Evolutionary conservation across 2,797 vertebrate species (phyloP), one percentile per base, ranked within the genome.

Genomic region (Neostethus bicornis): DNA sequence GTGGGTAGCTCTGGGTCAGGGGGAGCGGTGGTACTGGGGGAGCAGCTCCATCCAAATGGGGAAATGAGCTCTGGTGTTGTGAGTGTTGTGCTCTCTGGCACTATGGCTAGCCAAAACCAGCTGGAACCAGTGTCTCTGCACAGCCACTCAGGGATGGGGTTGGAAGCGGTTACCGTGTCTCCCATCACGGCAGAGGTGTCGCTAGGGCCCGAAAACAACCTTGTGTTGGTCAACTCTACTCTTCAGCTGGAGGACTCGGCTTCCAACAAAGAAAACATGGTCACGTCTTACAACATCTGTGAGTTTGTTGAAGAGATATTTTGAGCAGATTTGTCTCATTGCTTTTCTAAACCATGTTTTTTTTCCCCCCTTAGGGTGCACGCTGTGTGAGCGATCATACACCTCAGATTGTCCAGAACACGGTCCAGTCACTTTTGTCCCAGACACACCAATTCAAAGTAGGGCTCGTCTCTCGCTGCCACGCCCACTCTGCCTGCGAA

Each of bases 181-280:
- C 94, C 96, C 66, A 96, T 98, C 66, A 94, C 92, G 29, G 91
- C 95, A 4, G 96, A 99, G 80, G 96, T 98, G 75, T 93, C 95
- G 32, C 91, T 99, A 84, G 94, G 94, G 13, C 91, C 95, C 1
- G 95, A 96, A 75, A 97, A 91, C 89, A 96, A 92, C 89, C 92
- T 99, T 75, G 92, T 96, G 73, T 93, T 97, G 31, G 97, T 98
- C 44, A 94, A 96, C 28, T 90, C 95, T 38, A 93, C 91, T 5
- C 88, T 98, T 69, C 96, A 98, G 80, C 93, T 98, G 32, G 96
- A 98, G 73, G 94, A 97, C 68, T 95, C 95, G 66, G 92, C 94
- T 53, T 93, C 96, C 13, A 95, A 96, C 89, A 99, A 99, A 87
- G 96, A 99, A 83, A 98, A 95, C 83, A 94, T 98, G 93, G 93